Evolutionary conservation across 2,888 invertebrate genomes (phyloP), one percentile per base, ranked within the genome.

Genomic region (Drosophila kuntzei): DNA sequence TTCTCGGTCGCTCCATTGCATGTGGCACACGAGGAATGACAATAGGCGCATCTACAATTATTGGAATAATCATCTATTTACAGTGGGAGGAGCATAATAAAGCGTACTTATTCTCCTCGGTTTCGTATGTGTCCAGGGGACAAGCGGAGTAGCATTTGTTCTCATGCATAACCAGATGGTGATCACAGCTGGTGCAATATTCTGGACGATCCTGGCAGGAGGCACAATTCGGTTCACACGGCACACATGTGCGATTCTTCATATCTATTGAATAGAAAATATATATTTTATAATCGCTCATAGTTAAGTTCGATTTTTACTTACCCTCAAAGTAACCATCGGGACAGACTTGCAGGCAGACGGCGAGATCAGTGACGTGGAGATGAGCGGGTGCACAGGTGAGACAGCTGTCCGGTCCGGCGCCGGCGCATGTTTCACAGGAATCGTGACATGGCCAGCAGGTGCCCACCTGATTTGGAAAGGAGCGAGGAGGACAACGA

Each of bases 401-500:
- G 44, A 97, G 93, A 89, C 97, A 97, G 57, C 96, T 96, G 90
- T 97, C 96, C 90, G 96, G 96, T 11, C 97, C 96, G 3, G 97
- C 95, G 7, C 97, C 98, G 22, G 96, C 96, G 87, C 98, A 98
- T 14, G 96, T 97, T 90, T 96, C 96, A 89, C 98, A 98, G 12
- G 97, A 96, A 89, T 97, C 96, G 90, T 97, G 97, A 86, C 98
- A 98, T 0, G 96, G 96, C 94, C 96, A 96, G 87, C 97, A 98
- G 20, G 95, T 94, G 43, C 95, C 96, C 41, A 95, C 95, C 83
- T 95, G 95, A 90, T 96, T 96, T 0, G 96, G 95, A 86, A 95
- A 97, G 88, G 96, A 97, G 80, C 97, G 94, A 12, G 96, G 96
- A 7, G 97, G 97, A 90, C 97, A 97, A 50, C 95, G 94, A 71